Evolutionary conservation across 2,797 vertebrate species (phyloP).

Genomic region (Sphenopsis melanotis): DNA sequence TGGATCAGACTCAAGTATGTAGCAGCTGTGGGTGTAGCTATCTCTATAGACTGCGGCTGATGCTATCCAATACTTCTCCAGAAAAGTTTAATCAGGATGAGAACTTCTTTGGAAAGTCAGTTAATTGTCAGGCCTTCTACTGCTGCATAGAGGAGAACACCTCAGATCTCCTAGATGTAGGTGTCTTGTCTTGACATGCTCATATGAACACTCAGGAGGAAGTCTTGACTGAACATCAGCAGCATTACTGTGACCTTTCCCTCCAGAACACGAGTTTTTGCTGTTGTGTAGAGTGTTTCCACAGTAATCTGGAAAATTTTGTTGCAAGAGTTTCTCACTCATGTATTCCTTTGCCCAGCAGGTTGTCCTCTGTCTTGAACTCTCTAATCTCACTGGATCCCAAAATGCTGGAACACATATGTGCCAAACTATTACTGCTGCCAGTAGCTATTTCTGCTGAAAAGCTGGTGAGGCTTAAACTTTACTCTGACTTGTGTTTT

Average conservation of each 20-base stretch:
- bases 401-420: background rate
- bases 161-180: background rate
- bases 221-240: background rate
- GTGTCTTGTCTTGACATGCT: background rate
- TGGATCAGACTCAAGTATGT: conserved; percentile 39
- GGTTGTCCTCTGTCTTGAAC: background rate
- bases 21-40: conserved; percentile 1
- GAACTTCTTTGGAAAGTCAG: background rate
- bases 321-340: background rate
- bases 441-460: background rate
- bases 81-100: background rate
- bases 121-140: background rate
- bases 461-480: background rate
- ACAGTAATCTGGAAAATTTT: background rate
- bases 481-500: background rate
- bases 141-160: background rate
- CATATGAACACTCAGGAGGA: background rate
- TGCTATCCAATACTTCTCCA: background rate
- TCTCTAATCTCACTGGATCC: background rate
- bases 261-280: background rate
- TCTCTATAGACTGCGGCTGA: conserved; percentile 1
- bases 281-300: background rate
- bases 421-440: background rate
- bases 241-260: background rate
- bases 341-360: background rate